Base-by-base conservation (phyloP, 2,113 vertebrate species). In the Menidia beryllina region DNA sequence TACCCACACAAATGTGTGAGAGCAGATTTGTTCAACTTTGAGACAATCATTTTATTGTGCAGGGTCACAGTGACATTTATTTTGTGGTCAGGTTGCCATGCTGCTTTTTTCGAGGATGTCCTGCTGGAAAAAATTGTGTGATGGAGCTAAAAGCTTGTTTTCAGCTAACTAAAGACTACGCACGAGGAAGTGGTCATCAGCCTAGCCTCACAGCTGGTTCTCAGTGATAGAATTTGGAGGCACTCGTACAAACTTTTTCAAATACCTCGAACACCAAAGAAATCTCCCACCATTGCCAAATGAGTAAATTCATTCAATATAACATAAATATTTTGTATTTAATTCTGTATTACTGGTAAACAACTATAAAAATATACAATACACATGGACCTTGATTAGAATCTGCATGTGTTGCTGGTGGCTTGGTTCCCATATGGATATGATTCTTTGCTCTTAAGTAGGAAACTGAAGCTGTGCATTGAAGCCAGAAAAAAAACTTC, bases 61-160 rank as follows among this genome's bases (percentile, higher is more conserved):
- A 34, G 41, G 49, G 20, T 79, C 60, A 60, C 45, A 68, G 15
- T 84, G 76, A 77, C 73, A 72, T 75, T 64, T 27, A 27, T 58
- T 43, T 53, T 38, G 27, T 39, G 48, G 69, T 69, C 77, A 75
- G 43, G 51, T 59, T 57, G 73, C n/a, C 27, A 58, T n/a, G 21
- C 24, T 23, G 17, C 27, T 34, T 10, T 34, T 34, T 34, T 34
- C 10, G 30, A 34, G 30, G 2, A 19, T 20, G 38, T 58, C 20
- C 20, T n/a, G 11, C 34, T 52, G 48, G 36, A n/a, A 43, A 43
- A 21, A n/a, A 3, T 3, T 25, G 6, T 20, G 24, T 7, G 41
- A 53, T 1, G 1, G 14, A 25, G 34, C n/a, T 23, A 19, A 27
- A 49, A 15, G 24, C 27, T 43, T 17, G 23, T 39, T 2, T 25